These are phyloP conservation scores for Phaethon lepturus DNA, from an alignment of 2,113 vertebrate genomes.

Conservation along the genomic window DNA sequence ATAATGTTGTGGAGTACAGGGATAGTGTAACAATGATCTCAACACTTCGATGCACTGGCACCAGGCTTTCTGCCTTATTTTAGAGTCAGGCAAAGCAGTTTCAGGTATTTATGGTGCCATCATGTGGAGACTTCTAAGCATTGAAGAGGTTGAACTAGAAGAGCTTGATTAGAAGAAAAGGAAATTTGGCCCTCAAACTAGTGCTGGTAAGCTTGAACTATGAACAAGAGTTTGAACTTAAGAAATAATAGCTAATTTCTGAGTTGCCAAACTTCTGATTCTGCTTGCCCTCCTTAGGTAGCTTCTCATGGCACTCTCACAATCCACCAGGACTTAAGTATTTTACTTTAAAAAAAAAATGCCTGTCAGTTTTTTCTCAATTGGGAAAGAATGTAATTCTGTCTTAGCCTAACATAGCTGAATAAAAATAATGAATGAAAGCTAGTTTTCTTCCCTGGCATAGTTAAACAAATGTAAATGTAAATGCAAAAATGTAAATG, in stretches of 20 bases:
- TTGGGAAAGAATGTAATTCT: background rate
- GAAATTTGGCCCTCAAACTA: background rate
- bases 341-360: background rate
- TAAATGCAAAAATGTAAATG: background rate
- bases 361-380: background rate
- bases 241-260: background rate
- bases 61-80: background rate
- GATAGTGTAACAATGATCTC: background rate
- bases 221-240: background rate
- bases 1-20: background rate
- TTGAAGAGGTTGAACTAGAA: background rate
- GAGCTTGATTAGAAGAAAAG: background rate
- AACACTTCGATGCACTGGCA: background rate
- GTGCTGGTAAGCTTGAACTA: background rate
- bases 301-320: background rate
- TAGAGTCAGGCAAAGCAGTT: background rate
- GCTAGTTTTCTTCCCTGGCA: background rate
- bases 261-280: background rate
- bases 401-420: background rate
- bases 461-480: background rate
- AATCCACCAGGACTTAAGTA: background rate
- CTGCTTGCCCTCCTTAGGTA: background rate
- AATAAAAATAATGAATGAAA: background rate
- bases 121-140: slow-evolving; percentile 26
- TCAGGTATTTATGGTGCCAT: slow-evolving; percentile 34